phyloP scores from a whole-genome alignment of 1,140 invertebrate genomes.

The Trachymyrmex septentrionalis region DNA sequence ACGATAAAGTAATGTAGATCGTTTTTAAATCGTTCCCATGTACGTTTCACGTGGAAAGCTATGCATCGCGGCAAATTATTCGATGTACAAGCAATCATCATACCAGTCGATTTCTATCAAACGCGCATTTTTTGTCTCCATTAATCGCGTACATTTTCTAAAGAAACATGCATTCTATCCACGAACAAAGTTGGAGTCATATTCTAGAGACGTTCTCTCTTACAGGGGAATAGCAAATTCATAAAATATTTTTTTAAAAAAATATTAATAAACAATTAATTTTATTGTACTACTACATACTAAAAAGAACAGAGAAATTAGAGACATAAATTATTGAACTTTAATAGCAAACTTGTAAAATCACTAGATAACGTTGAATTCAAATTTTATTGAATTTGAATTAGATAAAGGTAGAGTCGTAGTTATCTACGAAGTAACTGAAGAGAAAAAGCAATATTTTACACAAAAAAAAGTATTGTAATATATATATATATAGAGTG shows the following conservation, averaged over 20 bases:
- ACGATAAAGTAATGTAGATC: constrained; percentile 41
- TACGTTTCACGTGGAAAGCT: constrained; percentile 15
- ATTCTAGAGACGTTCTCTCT: not conserved
- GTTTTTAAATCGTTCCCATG: constrained; percentile 42
- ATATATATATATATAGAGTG: constrained; percentile 5
- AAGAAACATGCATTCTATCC: not conserved
- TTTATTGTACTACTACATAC: not conserved
- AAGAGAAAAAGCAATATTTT: constrained; percentile 35
- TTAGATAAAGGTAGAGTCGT: not conserved
- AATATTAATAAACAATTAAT: not conserved
- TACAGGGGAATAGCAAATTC: not conserved
- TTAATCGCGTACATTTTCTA: not conserved
- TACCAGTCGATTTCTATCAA: constrained; percentile 25
- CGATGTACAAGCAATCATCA: not conserved
- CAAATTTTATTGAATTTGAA: constrained; percentile 25
- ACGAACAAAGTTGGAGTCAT: not conserved
- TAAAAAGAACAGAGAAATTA: not conserved
- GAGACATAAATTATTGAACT: not conserved
- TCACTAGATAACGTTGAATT: not conserved
- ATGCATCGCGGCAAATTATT: constrained; percentile 12
- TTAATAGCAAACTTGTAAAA: not conserved
- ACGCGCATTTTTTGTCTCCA: not conserved
- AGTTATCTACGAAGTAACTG: not conserved
- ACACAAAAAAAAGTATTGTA: not conserved
- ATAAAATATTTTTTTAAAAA: not conserved